These are phyloP conservation scores for Sarcophaga bullata DNA, from an alignment of 1,140 invertebrate species.

Conservation along the genomic window DNA sequence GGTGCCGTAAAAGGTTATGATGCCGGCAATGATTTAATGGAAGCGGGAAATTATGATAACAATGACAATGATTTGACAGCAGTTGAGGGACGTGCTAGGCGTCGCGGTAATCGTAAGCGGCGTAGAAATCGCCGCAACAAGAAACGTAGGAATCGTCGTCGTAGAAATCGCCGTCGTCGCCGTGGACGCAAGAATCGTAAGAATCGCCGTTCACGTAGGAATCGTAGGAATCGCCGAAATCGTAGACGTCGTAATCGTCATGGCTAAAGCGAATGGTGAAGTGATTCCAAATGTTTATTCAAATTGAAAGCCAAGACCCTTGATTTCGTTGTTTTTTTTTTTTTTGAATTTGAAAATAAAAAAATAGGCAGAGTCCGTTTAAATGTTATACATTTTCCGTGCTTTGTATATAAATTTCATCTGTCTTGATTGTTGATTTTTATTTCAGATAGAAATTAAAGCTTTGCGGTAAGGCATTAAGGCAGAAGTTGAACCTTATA, in stretches of 20 bases:
- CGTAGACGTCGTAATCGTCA: not conserved
- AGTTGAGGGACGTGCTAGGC: not conserved
- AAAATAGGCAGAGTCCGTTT: too few species aligned
- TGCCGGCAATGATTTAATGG: not conserved
- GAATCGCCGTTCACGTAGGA: not conserved
- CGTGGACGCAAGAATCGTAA: not conserved
- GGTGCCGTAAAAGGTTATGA: not conserved
- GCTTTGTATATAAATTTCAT: too few species aligned
- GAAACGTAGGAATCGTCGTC: not conserved
- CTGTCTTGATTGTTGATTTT: too few species aligned
- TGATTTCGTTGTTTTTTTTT: too few species aligned
- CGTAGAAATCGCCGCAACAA: not conserved
- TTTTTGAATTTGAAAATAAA: too few species aligned
- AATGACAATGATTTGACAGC: not conserved
- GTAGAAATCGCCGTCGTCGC: not conserved
- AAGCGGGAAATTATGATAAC: not conserved
- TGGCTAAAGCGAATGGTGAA: not conserved
- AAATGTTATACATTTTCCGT: too few species aligned
- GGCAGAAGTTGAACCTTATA: too few species aligned
- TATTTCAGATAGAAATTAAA: too few species aligned
- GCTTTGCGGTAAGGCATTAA: too few species aligned
- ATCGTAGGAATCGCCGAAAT: not conserved
- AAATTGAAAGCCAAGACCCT: too few species aligned
- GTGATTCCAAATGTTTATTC: too few species aligned
- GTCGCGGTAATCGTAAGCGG: not conserved